Base-by-base conservation (phyloP, 2,888 invertebrate genomes). In the Eupithecia pulchellata region DNA sequence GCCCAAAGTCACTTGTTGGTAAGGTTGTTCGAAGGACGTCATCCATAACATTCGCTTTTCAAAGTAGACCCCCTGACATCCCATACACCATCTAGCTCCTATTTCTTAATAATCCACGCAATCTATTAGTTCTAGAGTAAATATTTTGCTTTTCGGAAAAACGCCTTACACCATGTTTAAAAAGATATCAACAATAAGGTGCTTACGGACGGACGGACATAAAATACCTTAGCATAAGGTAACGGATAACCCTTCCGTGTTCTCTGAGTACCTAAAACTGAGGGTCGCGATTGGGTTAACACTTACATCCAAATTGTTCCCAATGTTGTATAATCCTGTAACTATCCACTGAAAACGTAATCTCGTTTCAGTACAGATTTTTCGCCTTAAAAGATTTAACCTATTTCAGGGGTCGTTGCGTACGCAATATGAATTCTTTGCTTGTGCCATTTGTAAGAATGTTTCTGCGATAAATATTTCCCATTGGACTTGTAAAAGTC, bases 321-420 rank as follows among this genome's bases (percentile, higher is more conserved):
- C 58, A 47, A 71, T 68, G 63, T 52, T 69, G 65, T 72, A 69
- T 61, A 62, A 72, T 72, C 61, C 20, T 32, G 57, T 57, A 57
- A 57, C 61, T 66, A 61, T 42, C 61, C n/a, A 34, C 64, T 60
- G 67, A 69, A 69, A 74, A 74, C 66, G 68, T 72, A 70, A 69
- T 75, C 58, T 69, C 71, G 72, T 69, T 74, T 71, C 69, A 64
- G 71, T 72, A 73, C 68, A 52, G 47, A 72, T 66, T 69, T 58
- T 68, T 64, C 57, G 66, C 60, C 64, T 52, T 71, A 71, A 71
- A 66, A 71, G 71, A 68, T 68, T 66, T 66, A 71, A 66, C 73
- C 63, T 70, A 68, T 68, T 70, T 70, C 34, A 68, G 30, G 69
- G 67, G 61, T 73, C 64, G 66, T 68, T 73, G 66, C 62, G 66